These are phyloP conservation scores for Monochamus alternatus DNA, from an alignment of 2,888 invertebrate genomes.

Conservation along the genomic window DNA sequence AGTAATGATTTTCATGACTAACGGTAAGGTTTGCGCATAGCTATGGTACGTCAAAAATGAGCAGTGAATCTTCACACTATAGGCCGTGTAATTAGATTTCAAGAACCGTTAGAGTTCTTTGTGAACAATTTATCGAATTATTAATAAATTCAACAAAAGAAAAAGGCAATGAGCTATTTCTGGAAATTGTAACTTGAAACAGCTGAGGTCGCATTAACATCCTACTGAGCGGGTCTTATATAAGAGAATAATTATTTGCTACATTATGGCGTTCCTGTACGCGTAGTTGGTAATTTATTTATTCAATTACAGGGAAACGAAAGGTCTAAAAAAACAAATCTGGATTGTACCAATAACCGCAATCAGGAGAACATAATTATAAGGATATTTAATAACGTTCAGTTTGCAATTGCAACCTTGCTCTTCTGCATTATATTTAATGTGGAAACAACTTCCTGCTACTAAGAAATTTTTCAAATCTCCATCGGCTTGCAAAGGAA, in stretches of 20 bases:
- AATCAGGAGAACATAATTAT: conserved; percentile 30
- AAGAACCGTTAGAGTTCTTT: conserved; percentile 21
- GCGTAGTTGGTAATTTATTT: conserved; percentile 44
- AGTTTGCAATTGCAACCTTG: conserved; percentile 32
- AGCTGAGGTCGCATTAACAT: conserved; percentile 4
- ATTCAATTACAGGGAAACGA: conserved; percentile 45
- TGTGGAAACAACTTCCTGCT: conserved; percentile 23
- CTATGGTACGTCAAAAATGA: conserved; percentile 42
- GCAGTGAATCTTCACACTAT: conserved; percentile 30
- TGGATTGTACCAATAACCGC: conserved; percentile 41
- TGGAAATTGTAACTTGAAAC: not conserved
- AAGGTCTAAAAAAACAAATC: conserved; percentile 33
- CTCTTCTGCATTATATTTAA: conserved; percentile 24
- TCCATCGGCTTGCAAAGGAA: conserved; percentile 7
- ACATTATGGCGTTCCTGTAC: conserved; percentile 40
- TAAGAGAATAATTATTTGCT: conserved; percentile 41
- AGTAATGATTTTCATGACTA: conserved; percentile 28
- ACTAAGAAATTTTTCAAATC: not conserved
- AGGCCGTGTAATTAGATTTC: conserved; percentile 25
- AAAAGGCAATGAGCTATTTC: conserved; percentile 19
- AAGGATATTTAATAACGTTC: conserved; percentile 38
- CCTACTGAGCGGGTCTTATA: not conserved
- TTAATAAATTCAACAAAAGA: conserved; percentile 17
- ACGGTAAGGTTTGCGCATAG: conserved; percentile 45
- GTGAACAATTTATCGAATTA: conserved; percentile 26